Evolutionary conservation across 2,113 vertebrate genomes (phyloP).

Genomic region (Neodontobutis hainanensis): DNA sequence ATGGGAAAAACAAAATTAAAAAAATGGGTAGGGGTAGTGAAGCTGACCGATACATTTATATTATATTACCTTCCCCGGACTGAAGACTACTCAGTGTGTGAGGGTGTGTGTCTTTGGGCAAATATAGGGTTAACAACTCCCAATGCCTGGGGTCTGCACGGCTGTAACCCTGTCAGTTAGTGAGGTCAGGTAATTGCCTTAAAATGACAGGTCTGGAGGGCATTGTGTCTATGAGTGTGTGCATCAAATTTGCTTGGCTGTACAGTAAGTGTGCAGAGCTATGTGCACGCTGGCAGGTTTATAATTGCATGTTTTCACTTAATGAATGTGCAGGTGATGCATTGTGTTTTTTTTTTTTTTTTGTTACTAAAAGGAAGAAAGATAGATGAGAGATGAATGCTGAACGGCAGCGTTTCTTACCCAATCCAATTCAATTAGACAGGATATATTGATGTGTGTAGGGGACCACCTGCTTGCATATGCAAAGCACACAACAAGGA

Average conservation of each 20-base stretch:
- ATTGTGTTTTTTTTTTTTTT: slow-evolving; percentile 14
- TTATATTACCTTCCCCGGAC: slow-evolving; percentile 30
- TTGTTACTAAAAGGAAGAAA: slow-evolving; percentile 13
- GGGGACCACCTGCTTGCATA: slow-evolving; percentile 63
- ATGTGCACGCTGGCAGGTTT: slow-evolving; percentile 15
- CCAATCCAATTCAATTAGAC: slow-evolving; percentile 69
- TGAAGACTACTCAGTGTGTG: background rate
- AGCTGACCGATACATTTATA: slow-evolving; percentile 39
- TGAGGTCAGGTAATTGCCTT: slow-evolving; percentile 72
- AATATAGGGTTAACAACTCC: slow-evolving; percentile 67
- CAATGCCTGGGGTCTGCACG: slow-evolving; percentile 56
- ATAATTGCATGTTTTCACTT: slow-evolving; percentile 12
- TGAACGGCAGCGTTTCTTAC: slow-evolving; percentile 52
- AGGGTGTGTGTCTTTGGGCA: slow-evolving; percentile 23
- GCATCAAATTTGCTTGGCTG: slow-evolving; percentile 12
- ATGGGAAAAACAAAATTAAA: slow-evolving; percentile 43
- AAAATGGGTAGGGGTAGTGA: slow-evolving; percentile 12
- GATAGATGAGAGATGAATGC: slow-evolving; percentile 40
- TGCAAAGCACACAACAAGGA: slow-evolving; percentile 66
- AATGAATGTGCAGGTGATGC: slow-evolving; percentile 5
- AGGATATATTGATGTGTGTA: slow-evolving; percentile 58
- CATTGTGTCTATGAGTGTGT: slow-evolving; percentile 31
- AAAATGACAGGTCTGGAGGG: slow-evolving; percentile 71
- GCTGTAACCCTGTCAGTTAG: slow-evolving; percentile 71
- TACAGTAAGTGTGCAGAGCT: slow-evolving; percentile 5